phyloP scores from a whole-genome alignment of 2,113 vertebrate species.

The Anolis carolinensis region DNA sequence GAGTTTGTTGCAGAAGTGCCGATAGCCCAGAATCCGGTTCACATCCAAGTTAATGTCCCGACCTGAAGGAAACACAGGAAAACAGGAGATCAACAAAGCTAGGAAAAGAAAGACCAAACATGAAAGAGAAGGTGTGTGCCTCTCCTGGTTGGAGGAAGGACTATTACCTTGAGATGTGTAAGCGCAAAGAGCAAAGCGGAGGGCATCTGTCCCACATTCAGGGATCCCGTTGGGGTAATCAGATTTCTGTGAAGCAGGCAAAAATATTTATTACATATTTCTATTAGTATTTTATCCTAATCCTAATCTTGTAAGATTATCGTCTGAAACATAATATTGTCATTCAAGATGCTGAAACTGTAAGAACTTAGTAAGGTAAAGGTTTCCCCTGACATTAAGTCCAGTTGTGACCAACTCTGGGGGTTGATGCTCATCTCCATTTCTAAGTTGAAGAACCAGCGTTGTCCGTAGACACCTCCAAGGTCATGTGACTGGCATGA shows the following conservation, averaged over 20 bases:
- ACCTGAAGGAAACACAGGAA: conserved; percentile 67
- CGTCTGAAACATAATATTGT: background rate
- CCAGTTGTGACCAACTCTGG: too few relatives aligned
- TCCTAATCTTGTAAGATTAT: background rate
- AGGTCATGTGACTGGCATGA: too few relatives aligned
- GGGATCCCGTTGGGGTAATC: conserved; percentile 89
- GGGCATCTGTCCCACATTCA: conserved; percentile 87
- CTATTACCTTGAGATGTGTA: conserved; percentile 84
- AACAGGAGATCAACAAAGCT: background rate
- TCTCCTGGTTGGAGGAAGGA: background rate
- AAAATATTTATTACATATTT: background rate
- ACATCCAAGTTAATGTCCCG: conserved; percentile 94
- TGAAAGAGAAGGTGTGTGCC: accelerated
- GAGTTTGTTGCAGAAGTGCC: conserved; percentile 94
- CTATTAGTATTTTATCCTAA: background rate
- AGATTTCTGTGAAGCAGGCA: conserved; percentile 73
- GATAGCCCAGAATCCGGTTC: conserved; percentile 91
- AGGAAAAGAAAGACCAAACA: background rate
- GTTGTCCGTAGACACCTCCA: too few relatives aligned
- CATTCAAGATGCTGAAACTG: background rate
- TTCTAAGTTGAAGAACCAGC: too few relatives aligned
- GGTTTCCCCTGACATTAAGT: too few relatives aligned
- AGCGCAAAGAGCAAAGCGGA: conserved; percentile 89
- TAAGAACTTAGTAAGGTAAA: too few relatives aligned
- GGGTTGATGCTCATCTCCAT: too few relatives aligned